Conservation (phyloP, 2,797 vertebrate genomes). For the Centroberyx gerrardi region DNA sequence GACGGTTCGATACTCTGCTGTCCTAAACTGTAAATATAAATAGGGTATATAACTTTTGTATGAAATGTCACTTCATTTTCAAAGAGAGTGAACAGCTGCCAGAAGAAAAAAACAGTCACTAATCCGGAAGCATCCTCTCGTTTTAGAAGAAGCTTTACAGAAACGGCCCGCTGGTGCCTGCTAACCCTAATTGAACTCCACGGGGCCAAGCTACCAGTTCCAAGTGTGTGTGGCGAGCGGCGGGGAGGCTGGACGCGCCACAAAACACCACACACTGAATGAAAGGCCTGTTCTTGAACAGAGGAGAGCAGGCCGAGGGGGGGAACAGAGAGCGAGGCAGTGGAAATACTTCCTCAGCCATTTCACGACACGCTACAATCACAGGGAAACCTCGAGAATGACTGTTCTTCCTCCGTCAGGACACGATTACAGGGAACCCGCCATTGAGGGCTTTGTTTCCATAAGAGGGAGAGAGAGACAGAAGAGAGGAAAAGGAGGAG, state of each 20-base stretch:
- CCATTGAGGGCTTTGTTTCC: slow-evolving; percentile 30
- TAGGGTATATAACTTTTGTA: too few species aligned
- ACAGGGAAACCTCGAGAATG: slow-evolving; percentile 29
- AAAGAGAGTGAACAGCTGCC: background rate
- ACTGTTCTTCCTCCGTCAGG: slow-evolving; percentile 45
- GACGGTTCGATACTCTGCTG: too few species aligned
- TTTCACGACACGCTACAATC: slow-evolving; percentile 44
- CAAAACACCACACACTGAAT: slow-evolving; percentile 41
- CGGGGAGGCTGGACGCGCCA: slow-evolving; percentile 17
- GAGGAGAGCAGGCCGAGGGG: slow-evolving; percentile 1
- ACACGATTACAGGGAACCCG: slow-evolving; percentile 35
- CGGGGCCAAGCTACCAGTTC: background rate
- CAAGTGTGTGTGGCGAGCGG: slow-evolving; percentile 30
- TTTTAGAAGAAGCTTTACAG: slow-evolving; percentile 6
- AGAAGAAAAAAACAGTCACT: background rate
- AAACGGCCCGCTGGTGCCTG: slow-evolving; percentile 19
- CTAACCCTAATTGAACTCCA: slow-evolving; percentile 24
- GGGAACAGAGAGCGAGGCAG: background rate
- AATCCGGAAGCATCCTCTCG: background rate
- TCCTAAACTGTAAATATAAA: too few species aligned
- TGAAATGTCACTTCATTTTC: background rate
- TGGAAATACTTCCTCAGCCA: slow-evolving; percentile 45
- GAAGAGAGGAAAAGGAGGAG: background rate
- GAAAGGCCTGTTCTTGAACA: slow-evolving; percentile 39
- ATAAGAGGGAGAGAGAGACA: background rate